Conservation (phyloP, 2,797 vertebrate genomes). For the Coregonus suidteri region DNA sequence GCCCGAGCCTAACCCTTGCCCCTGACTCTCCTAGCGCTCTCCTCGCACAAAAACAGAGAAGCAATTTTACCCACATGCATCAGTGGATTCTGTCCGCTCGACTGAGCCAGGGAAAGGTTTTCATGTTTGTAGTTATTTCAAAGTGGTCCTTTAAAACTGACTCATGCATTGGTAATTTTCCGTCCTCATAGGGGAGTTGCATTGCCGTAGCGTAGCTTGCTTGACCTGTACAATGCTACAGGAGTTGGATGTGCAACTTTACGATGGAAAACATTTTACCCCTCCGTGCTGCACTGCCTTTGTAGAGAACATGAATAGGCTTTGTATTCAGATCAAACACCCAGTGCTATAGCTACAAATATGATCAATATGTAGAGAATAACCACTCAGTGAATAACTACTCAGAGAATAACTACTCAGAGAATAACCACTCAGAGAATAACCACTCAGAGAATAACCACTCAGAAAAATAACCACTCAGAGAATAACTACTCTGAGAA, state of each 20-base stretch:
- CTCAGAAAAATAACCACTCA: no score
- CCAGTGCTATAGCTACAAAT: background rate
- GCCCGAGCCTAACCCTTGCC: background rate
- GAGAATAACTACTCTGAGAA: no score
- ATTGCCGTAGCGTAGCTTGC: conserved; percentile 23
- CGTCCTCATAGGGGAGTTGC: conserved; percentile 40
- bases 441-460: no score
- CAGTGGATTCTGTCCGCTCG: conserved; percentile 41
- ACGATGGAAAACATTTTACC: background rate
- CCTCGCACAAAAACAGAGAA: conserved; percentile 37
- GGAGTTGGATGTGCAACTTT: background rate
- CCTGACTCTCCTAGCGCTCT: conserved; percentile 27
- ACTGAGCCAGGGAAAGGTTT: conserved; percentile 52
- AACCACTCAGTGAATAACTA: background rate
- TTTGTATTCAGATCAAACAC: background rate
- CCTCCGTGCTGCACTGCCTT: background rate
- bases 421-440: no score
- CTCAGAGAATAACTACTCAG: no score
- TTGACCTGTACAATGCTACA: conserved; percentile 33
- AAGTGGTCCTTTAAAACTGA: conserved; percentile 62
- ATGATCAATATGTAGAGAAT: background rate
- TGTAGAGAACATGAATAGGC: background rate
- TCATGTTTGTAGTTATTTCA: conserved; percentile 62
- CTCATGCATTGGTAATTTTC: conserved; percentile 59
- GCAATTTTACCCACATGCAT: conserved; percentile 53